Evolutionary conservation across 2,113 vertebrate genomes (phyloP), one percentile per base, ranked within the genome.

Genomic region (Sylvia atricapilla): DNA sequence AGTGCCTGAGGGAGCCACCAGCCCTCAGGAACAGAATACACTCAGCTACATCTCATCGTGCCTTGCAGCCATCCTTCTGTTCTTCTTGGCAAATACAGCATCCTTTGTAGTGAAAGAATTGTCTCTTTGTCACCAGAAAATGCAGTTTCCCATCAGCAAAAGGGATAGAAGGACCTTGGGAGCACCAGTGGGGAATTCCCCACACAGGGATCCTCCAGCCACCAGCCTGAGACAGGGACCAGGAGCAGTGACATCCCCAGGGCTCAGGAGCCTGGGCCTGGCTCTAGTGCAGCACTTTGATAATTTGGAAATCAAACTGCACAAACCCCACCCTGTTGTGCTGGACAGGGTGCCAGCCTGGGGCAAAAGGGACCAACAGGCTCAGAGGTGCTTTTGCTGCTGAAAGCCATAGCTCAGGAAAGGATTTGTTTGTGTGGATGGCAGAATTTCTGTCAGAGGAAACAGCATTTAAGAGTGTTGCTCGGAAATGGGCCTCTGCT

Each of bases 161-260:
- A 68, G 27, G 10, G 24, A 70, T 4, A 41, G 58, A 76, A 6
- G 17, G 64, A 31, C 30, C 39, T 21, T 10, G 39, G 55, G 43
- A 56, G 41, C 4, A 1, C 10, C 75, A 31, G 11, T 3, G 58
- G 35, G 23, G 41, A 70, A 37, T 33, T 15, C 10, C 23, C 39
- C 13, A 10, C 33, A 1, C 7, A 17, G 69, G 10, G 46, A 7
- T 3, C 5, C 1, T 6, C 37, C 0, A 1, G n/a, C n/a, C 35
- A 28, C 8, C 50, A 72, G 44, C 27, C 63, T 68, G 37, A 15
- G 52, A 14, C 27, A 46, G 2, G 1, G 59, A 35, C 4, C 18
- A 78, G 31, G 31, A 59, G 9, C 1, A 62, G n/a, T 37, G 58
- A 49, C 24, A 22, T 6, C 13, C 23, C 19, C 43, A 41, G 58